Conservation (phyloP, 2,888 invertebrate species). For the Anoplius nigerrimus region DNA sequence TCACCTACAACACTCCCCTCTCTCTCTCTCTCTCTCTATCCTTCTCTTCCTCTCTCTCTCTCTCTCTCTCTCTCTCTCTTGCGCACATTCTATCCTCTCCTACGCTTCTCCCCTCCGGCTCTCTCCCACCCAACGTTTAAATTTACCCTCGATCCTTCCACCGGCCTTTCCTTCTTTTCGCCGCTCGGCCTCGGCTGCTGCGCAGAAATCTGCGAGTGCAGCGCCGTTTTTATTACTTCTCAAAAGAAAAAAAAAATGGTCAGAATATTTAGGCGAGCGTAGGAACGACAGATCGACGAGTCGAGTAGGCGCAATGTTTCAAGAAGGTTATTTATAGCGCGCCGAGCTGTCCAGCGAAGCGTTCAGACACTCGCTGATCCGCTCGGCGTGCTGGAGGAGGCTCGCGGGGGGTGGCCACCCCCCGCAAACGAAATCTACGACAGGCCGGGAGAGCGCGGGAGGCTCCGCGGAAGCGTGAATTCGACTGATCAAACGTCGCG, state of each 20-base stretch:
- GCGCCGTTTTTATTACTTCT: too few relatives aligned
- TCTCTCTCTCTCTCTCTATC: constrained; percentile 19
- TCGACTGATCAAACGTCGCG: constrained; percentile 59
- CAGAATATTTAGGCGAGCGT: too few relatives aligned
- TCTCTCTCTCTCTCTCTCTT: too few relatives aligned
- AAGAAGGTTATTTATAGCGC: neutral
- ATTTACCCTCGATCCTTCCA: too few relatives aligned
- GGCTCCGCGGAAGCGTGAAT: constrained; percentile 48
- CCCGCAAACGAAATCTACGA: constrained; percentile 43
- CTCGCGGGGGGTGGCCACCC: constrained; percentile 5
- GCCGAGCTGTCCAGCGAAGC: neutral
- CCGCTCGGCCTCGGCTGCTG: neutral
- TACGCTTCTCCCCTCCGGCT: neutral
- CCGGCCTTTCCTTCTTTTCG: neutral
- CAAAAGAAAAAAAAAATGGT: neutral
- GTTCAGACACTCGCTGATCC: constrained; percentile 20
- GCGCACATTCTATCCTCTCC: neutral
- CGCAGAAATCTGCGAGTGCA: neutral
- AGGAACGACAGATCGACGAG: neutral
- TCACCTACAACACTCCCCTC: constrained; percentile 34
- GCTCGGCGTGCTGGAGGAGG: constrained; percentile 24
- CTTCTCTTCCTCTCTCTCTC: too few relatives aligned
- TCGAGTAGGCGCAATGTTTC: neutral
- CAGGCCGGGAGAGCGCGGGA: constrained; percentile 24
- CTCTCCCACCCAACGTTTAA: constrained; percentile 12